phyloP scores from a whole-genome alignment of 2,797 vertebrate species.

The Microcaecilia unicolor region DNA sequence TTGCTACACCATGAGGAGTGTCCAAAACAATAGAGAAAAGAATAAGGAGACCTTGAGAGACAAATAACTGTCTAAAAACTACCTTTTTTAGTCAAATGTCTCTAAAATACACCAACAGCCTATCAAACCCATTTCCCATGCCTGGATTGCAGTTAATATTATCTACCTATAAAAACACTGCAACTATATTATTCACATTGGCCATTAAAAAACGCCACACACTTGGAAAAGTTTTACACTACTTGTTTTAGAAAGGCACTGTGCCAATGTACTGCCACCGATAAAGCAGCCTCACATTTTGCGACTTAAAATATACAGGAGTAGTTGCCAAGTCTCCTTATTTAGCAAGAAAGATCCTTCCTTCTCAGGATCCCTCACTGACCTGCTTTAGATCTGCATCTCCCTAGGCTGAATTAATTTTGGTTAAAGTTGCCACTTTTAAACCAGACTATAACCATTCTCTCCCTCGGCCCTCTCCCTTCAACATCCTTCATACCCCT shows the following conservation, averaged over 20 bases:
- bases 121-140: neutral
- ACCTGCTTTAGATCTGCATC: conserved; percentile 44
- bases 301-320: conserved; percentile 54
- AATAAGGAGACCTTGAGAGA: too few species aligned
- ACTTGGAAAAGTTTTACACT: conserved; percentile 28
- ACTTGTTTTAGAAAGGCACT: conserved; percentile 36
- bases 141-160: conserved; percentile 2
- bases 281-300: conserved; percentile 50
- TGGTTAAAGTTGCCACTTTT: too few species aligned
- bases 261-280: conserved; percentile 52
- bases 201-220: neutral
- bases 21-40: too few species aligned
- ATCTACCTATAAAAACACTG: neutral
- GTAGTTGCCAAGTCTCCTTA: conserved; percentile 60
- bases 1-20: too few species aligned
- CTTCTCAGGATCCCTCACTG: conserved; percentile 55
- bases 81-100: conserved; percentile 21
- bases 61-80: too few species aligned
- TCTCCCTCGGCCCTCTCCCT: too few species aligned
- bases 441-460: too few species aligned
- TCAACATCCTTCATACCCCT: too few species aligned
- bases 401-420: too few species aligned
- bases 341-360: conserved; percentile 56
- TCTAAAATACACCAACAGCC: conserved; percentile 7
- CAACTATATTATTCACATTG: neutral